phyloP scores from a whole-genome alignment of 2,888 invertebrate genomes.

The Tinea semifulvella region DNA sequence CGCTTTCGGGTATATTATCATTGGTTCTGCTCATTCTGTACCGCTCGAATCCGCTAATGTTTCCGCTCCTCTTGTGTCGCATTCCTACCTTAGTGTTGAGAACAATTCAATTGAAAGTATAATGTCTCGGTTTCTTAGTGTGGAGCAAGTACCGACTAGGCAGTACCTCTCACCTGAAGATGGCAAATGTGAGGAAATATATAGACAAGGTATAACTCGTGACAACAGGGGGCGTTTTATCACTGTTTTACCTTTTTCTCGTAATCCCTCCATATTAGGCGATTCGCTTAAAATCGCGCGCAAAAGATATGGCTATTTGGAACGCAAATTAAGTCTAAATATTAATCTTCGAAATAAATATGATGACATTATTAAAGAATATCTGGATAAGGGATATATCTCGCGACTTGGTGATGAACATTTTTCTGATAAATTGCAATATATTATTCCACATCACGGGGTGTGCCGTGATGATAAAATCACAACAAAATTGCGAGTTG shows the following conservation, averaged over 20 bases:
- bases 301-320: constrained; percentile 16
- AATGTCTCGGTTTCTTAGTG: too few relatives aligned
- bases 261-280: constrained; percentile 16
- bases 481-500: constrained; percentile 12
- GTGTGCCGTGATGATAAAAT: constrained; percentile 7
- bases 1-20: too few relatives aligned
- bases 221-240: constrained; percentile 17
- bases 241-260: constrained; percentile 17
- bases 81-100: too few relatives aligned
- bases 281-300: constrained; percentile 15
- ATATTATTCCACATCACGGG: constrained; percentile 12
- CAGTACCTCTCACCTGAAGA: constrained; percentile 15
- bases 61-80: too few relatives aligned
- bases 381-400: constrained; percentile 15
- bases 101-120: too few relatives aligned
- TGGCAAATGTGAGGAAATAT: constrained; percentile 17
- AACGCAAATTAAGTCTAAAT: constrained; percentile 14
- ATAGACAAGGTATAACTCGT: constrained; percentile 15
- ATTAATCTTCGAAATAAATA: background rate
- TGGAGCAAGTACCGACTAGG: too few relatives aligned
- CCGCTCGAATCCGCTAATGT: too few relatives aligned
- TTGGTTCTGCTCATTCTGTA: too few relatives aligned
- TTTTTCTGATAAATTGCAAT: background rate
- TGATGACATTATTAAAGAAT: constrained; percentile 12
- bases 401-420: background rate